Percentiles rank a stretch among this genome's conserved stretches.
phyloP scores from a whole-genome alignment of 2,888 invertebrate species.

The Drosophila infuscata region DNA sequence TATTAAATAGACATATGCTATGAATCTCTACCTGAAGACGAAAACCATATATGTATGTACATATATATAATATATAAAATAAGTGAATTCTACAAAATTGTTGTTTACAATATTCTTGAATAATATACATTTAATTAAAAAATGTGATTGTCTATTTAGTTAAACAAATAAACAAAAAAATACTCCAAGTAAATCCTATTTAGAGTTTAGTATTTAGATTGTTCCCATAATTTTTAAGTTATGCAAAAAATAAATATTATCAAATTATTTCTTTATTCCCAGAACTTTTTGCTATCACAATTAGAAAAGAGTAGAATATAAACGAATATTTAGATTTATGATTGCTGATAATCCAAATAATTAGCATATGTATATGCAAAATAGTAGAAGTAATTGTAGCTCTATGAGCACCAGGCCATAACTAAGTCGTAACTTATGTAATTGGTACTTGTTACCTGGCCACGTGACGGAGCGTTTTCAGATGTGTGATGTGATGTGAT shows the following conservation, averaged over 20 bases:
- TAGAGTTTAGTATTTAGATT: background rate
- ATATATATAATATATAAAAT: no score
- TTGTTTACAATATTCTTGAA: background rate
- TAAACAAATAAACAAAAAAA: no score
- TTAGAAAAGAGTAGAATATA: background rate
- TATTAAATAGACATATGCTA: no score
- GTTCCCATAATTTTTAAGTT: background rate
- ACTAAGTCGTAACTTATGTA: slow-evolving; percentile 29
- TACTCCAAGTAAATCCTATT: background rate
- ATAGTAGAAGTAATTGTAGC: slow-evolving; percentile 1
- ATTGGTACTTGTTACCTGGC: slow-evolving; percentile 9
- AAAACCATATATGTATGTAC: no score
- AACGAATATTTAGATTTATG: background rate
- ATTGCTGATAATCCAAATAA: background rate
- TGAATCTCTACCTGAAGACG: no score
- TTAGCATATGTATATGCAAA: background rate
- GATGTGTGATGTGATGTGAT: slow-evolving; percentile 9
- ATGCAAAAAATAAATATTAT: background rate
- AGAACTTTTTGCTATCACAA: background rate
- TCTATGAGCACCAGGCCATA: background rate
- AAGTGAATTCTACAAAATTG: background rate
- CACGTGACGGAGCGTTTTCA: slow-evolving; percentile 12
- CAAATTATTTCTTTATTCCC: background rate
- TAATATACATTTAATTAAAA: background rate
- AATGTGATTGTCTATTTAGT: background rate